These are phyloP conservation scores for Tetragonula clypearis DNA, from an alignment of 1,140 invertebrate genomes.

Conservation along the genomic window DNA sequence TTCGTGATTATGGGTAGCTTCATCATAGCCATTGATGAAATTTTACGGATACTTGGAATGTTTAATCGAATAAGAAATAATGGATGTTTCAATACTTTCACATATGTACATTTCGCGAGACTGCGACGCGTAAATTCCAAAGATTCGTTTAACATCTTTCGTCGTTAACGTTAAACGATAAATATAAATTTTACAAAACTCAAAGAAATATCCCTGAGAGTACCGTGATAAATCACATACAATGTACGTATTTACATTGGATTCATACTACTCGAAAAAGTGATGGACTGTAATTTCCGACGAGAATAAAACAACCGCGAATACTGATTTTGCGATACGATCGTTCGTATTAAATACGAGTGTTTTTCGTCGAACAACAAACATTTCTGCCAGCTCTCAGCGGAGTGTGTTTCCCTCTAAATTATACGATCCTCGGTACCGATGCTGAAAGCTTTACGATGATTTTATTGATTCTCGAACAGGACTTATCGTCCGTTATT, in stretches of 20 bases:
- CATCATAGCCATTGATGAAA: too few species aligned
- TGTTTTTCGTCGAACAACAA: background rate
- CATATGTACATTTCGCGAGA: too few species aligned
- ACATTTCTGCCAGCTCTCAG: background rate
- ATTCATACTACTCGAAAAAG: background rate
- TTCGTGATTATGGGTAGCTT: too few species aligned
- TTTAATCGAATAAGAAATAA: too few species aligned
- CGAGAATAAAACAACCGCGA: background rate
- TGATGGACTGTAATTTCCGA: background rate
- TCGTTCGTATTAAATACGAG: background rate
- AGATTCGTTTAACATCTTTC: too few species aligned
- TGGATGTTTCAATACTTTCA: too few species aligned
- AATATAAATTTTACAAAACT: too few species aligned
- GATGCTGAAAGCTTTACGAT: slow-evolving; percentile 20
- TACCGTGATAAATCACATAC: background rate
- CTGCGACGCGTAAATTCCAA: too few species aligned
- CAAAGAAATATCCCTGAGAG: too few species aligned
- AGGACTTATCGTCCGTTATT: slow-evolving; percentile 14
- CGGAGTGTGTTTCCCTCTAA: background rate
- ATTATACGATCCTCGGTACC: background rate
- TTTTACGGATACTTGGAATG: too few species aligned
- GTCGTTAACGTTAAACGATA: too few species aligned
- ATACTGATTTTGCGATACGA: background rate
- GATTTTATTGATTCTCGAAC: slow-evolving; percentile 28
- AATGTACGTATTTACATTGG: background rate